Base-by-base conservation (phyloP, 2,113 vertebrate species). In the Cairina moschata region DNA sequence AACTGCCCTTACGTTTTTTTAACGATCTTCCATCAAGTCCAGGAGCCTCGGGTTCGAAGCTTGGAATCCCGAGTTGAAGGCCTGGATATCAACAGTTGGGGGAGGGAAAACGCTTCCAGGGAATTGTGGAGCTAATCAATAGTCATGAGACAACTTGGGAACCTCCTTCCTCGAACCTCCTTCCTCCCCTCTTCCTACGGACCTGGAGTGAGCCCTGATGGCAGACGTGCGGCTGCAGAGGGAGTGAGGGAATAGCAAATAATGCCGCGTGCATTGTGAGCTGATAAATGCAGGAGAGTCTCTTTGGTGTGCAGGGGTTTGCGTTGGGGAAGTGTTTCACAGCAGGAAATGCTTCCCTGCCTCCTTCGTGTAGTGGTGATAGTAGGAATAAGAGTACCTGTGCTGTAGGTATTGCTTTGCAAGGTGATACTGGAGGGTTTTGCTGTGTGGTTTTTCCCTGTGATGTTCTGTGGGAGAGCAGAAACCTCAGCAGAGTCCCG, bases 1-100 rank as follows among this genome's bases (percentile, higher is more conserved):
- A 16, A 26, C 16, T 76, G 52, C 6, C n/a, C 29, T 29, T 68
- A 4, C 15, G 0, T 0, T 66, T 72, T 16, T n/a, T 38, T 29
- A 13, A 42, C 21, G 22, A 11, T 36, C 2, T 26, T 18, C 14
- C 10, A 52, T 60, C 50, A 72, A 55, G 76, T 34, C 48, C 31
- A 32, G 65, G 65, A 76, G 40, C 13, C 17, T 82, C 17, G 2
- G 7, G 42, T 65, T 68, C 68, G 54, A 46, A 56, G 84, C 32
- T 32, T 67, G 60, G 71, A 91, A n/a, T 82, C 32, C 32, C 23
- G 9, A 10, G 31, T 1, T 1, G 1, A 11, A 80, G 18, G n/a
- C 50, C 31, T 56, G 25, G 44, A 28, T 76, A 92, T 48, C 96
- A 95, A 84, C 95, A 97, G 88, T 79, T 93, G 93, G 80, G 93